These are phyloP conservation scores for Drosophila varians DNA, from an alignment of 1,140 invertebrate species.

Conservation along the genomic window DNA sequence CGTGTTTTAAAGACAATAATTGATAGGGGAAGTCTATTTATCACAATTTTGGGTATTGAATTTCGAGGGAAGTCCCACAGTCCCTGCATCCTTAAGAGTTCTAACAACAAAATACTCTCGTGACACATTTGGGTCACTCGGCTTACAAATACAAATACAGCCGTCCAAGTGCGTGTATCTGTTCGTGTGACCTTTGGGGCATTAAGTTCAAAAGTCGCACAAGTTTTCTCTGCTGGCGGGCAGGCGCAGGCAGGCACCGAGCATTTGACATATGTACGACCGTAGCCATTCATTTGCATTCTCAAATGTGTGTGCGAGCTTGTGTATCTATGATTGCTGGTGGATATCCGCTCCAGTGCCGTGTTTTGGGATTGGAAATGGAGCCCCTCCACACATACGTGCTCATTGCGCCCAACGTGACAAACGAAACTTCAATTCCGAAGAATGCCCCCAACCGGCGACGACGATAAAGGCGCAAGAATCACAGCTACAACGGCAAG, in stretches of 20 bases:
- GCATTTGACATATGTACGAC: conserved; percentile 57
- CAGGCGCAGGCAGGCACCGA: conserved; percentile 25
- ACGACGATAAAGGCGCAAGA: conserved; percentile 22
- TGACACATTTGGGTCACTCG: conserved; percentile 37
- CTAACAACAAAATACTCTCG: not conserved
- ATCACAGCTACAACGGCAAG: conserved; percentile 42
- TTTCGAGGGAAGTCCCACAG: too few relatives aligned
- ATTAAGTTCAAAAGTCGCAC: conserved; percentile 76
- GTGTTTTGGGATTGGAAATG: conserved; percentile 13
- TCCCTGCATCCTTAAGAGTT: too few relatives aligned
- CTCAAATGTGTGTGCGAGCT: conserved; percentile 3
- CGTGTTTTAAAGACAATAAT: too few relatives aligned
- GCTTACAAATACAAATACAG: conserved; percentile 6
- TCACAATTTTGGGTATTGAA: not conserved
- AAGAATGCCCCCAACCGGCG: conserved; percentile 18
- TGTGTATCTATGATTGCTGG: conserved; percentile 21
- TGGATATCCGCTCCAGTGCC: conserved; percentile 20
- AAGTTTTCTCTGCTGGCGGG: conserved; percentile 67
- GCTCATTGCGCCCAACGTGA: conserved; percentile 69
- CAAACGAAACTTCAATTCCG: conserved; percentile 58
- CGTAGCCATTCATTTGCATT: conserved; percentile 58
- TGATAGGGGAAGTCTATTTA: not conserved
- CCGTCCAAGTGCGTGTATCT: not conserved
- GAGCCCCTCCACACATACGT: conserved; percentile 46
- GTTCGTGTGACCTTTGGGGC: conserved; percentile 60